A percentile compares a stretch with the other conserved stretches of the same genome.
phyloP scores from a whole-genome alignment of 2,113 vertebrate genomes.

The Odobenus rosmarus region DNA sequence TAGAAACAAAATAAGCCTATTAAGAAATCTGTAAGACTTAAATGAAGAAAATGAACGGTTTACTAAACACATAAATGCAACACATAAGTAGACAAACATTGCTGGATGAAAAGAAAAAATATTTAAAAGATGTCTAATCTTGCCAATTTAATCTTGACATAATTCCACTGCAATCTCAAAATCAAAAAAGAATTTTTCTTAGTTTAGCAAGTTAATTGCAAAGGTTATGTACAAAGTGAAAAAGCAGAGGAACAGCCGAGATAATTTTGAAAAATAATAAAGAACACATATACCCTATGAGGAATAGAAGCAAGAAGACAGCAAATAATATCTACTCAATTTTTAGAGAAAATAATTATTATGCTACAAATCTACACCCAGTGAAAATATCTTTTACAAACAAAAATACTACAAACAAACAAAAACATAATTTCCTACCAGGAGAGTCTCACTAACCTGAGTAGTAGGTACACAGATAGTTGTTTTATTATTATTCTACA shows the following conservation, averaged over 20 bases:
- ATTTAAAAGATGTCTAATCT: background rate
- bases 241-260: background rate
- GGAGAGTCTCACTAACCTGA: background rate
- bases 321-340: background rate
- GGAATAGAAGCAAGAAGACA: background rate
- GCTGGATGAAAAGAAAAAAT: background rate
- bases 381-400: background rate
- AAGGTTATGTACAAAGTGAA: background rate
- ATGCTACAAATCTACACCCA: background rate
- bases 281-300: background rate
- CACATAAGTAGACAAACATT: background rate
- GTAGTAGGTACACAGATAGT: background rate
- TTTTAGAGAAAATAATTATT: background rate
- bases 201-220: background rate
- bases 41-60: background rate
- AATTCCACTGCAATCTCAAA: background rate
- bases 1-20: background rate
- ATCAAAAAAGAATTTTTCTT: background rate
- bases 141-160: background rate
- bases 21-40: background rate
- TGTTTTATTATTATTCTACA: background rate
- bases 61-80: background rate
- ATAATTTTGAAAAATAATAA: background rate
- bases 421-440: background rate
- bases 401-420: background rate